Evolutionary conservation across 2,113 vertebrate species (phyloP).

Genomic region (Plecotus auritus): DNA sequence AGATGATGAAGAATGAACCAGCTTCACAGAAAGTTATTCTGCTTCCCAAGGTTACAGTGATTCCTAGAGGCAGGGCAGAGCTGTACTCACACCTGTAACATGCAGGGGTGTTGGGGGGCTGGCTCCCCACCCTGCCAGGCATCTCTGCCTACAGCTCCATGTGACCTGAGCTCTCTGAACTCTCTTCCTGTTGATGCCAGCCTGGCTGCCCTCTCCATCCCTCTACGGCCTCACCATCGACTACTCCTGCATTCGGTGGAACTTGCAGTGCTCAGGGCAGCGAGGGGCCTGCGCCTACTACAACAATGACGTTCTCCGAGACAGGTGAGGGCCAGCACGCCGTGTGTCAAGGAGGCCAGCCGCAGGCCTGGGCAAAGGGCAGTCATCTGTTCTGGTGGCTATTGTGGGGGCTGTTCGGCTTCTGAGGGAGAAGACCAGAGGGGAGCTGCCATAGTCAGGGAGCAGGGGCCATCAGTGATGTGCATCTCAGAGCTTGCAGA

Average conservation of each 20-base stretch:
- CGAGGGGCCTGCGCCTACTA: constrained; percentile 91
- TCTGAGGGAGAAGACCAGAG: fast-evolving
- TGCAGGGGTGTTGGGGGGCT: not conserved
- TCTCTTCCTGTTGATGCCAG: constrained; percentile 72
- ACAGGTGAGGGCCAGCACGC: constrained; percentile 80
- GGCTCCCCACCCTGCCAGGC: fast-evolving
- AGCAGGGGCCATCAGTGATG: not conserved
- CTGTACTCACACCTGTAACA: not conserved
- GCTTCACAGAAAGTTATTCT: not conserved
- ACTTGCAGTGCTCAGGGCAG: constrained; percentile 79
- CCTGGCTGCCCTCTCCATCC: constrained; percentile 92
- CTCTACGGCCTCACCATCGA: constrained; percentile 93
- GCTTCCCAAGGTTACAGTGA: not conserved
- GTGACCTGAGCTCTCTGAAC: constrained; percentile 9
- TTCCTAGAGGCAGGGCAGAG: not conserved
- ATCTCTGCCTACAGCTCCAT: not conserved
- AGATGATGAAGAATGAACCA: not conserved
- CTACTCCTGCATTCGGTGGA: constrained; percentile 92
- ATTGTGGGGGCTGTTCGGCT: not conserved
- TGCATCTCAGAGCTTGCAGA: not conserved
- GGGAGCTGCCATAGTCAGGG: not conserved
- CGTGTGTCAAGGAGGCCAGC: fast-evolving
- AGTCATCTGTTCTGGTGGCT: fast-evolving
- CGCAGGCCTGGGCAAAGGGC: not conserved
- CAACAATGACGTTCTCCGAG: constrained; percentile 89